Base-by-base conservation (phyloP, 2,888 invertebrate species). In the Drosophila engyochracea region DNA sequence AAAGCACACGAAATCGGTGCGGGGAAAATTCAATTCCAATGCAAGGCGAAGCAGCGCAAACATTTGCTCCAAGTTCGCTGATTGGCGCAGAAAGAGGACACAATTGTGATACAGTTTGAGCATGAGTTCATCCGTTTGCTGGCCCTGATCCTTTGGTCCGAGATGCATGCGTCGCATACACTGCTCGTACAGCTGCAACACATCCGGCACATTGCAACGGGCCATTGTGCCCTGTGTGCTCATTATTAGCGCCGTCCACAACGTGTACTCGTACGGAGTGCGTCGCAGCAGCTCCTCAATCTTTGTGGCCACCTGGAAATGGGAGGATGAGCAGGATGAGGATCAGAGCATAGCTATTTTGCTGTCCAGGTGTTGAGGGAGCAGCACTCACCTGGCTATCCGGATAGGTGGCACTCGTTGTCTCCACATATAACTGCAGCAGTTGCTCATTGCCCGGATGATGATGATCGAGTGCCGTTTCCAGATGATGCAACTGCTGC, bases 31-130 rank as follows among this genome's bases (percentile, higher is more conserved):
- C 79, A 97, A 93, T 79, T 95, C 95, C 37, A 96, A 93, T 85
- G 96, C 96, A 90, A 97, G 93, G 90, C 96, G 95, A 55, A 97
- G 92, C 44, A 96, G 93, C 75, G 96, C 95, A 95, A 96, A 96
- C 86, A 97, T 95, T 86, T 95, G 95, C 93, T 97, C 97, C 94
- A 95, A 96, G 69, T 96, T 94, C 1, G 97, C 97, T 10, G 96
- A 95, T 88, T 97, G 97, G 61, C 96, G 95, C 28, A 96, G 91
- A 89, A 96, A 96, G 5, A 95, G 86, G 76, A 91, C 91, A 35
- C 93, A 93, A 44, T 92, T 93, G 58, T 92, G 91, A 64, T 93
- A 94, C 93, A 95, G 89, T 94, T 95, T 91, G 94, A 95, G 60
- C 91, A 93, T 92, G 1, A 91, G 75, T 4, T 68, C 70, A 55